Conservation (phyloP, 1,140 invertebrate genomes). For the Coboldia fuscipes region DNA sequence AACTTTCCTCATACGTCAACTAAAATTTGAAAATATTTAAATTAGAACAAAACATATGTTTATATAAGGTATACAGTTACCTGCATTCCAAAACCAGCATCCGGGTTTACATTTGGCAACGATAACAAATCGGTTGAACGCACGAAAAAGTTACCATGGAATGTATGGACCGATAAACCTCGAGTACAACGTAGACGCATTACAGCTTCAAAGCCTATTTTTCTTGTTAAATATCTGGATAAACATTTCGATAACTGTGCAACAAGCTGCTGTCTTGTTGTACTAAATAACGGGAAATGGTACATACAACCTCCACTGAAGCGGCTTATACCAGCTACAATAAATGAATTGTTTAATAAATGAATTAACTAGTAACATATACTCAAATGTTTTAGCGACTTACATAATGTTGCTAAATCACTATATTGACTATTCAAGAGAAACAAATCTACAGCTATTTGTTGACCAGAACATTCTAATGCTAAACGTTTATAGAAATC, state of each 20-base stretch:
- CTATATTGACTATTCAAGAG: conserved; percentile 81
- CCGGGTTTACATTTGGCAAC: conserved; percentile 93
- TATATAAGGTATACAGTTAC: conserved; percentile 39
- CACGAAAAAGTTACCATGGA: conserved; percentile 99
- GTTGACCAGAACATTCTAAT: conserved; percentile 87
- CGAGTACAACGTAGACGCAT: conserved; percentile 90
- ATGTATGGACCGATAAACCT: conserved; percentile 87
- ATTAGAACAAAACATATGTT: background rate
- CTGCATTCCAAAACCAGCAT: conserved; percentile 96
- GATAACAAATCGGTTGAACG: conserved; percentile 91
- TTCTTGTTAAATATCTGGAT: conserved; percentile 78
- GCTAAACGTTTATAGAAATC: conserved; percentile 98
- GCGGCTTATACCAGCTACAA: conserved; percentile 68
- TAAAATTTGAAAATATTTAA: conserved; percentile 1
- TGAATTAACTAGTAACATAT: background rate
- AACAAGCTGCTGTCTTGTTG: conserved; percentile 40
- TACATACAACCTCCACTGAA: conserved; percentile 89
- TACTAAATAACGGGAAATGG: conserved; percentile 79
- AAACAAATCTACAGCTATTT: conserved; percentile 92
- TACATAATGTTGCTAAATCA: conserved; percentile 83
- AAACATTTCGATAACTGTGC: conserved; percentile 60
- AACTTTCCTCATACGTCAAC: conserved; percentile 50
- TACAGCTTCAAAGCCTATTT: conserved; percentile 97
- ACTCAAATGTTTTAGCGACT: conserved; percentile 18
- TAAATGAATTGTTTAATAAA: conserved; percentile 1